phyloP scores from a whole-genome alignment of 2,797 vertebrate genomes.

The Tiaroga cobitis region DNA sequence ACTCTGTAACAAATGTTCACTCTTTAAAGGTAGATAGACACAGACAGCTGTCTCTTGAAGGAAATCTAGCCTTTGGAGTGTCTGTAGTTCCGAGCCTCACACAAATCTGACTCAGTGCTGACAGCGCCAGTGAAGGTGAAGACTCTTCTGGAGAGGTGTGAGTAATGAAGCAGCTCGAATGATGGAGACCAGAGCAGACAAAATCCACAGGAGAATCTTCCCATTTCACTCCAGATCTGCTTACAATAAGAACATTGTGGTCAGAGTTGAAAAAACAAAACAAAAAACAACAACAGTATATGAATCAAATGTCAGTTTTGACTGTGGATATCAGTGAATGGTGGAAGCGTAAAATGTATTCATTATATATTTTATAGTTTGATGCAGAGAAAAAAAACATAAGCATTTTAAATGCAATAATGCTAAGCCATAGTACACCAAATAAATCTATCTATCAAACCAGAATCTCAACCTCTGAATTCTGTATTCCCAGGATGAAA shows the following conservation, averaged over 20 bases:
- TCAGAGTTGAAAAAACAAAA: not conserved
- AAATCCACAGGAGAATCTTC: conserved; percentile 39
- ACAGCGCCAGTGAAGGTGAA: conserved; percentile 40
- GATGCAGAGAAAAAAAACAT: not conserved
- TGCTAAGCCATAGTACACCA: not conserved
- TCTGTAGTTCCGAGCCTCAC: not conserved
- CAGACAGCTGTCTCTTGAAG: conserved; percentile 26
- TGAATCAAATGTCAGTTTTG: not conserved
- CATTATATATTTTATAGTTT: not conserved
- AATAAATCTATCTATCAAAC: conserved; percentile 1
- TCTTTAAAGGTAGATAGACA: not conserved
- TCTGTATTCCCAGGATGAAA: conserved; percentile 1
- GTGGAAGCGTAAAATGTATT: not conserved
- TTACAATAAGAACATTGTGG: conserved; percentile 21
- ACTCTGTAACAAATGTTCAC: not conserved
- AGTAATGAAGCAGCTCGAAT: conserved; percentile 24
- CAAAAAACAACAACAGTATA: not conserved
- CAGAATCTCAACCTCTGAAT: not conserved
- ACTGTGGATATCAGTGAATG: not conserved
- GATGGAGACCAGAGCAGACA: conserved; percentile 48
- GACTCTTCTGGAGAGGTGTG: conserved; percentile 45
- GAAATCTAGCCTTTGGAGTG: conserved; percentile 2
- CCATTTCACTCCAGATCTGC: conserved; percentile 20
- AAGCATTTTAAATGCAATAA: not conserved
- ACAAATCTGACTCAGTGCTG: conserved; percentile 23